Evolutionary conservation across 2,888 invertebrate genomes (phyloP).

Genomic region (Xylota sylvarum): DNA sequence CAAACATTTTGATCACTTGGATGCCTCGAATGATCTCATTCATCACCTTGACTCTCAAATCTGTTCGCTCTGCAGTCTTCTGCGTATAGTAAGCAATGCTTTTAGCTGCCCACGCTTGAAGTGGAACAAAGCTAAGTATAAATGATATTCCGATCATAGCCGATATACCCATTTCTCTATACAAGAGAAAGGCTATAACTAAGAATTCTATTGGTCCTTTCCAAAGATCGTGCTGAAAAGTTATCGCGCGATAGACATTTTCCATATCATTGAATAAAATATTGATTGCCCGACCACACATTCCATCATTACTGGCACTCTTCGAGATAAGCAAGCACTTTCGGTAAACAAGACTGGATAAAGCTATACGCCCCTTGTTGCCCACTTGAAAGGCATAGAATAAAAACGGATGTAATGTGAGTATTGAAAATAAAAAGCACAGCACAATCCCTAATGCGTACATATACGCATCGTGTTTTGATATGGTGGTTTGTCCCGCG

Average conservation of each 20-base stretch:
- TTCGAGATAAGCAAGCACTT: slow-evolving; percentile 90
- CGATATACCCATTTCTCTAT: slow-evolving; percentile 87
- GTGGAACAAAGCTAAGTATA: slow-evolving; percentile 90
- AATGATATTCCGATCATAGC: slow-evolving; percentile 90
- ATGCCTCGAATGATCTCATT: slow-evolving; percentile 94
- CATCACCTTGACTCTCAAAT: slow-evolving; percentile 94
- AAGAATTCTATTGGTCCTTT: slow-evolving; percentile 91
- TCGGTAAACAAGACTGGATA: slow-evolving; percentile 90
- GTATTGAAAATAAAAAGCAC: slow-evolving; percentile 86
- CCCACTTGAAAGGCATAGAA: slow-evolving; percentile 89
- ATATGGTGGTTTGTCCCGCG: slow-evolving; percentile 85
- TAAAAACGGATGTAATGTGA: slow-evolving; percentile 91
- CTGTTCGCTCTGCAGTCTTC: slow-evolving; percentile 92
- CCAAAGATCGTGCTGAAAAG: slow-evolving; percentile 96
- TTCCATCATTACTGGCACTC: slow-evolving; percentile 93
- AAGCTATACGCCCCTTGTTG: slow-evolving; percentile 89
- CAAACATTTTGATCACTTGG: slow-evolving; percentile 95
- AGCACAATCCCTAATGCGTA: slow-evolving; percentile 89
- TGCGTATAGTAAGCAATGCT: slow-evolving; percentile 88
- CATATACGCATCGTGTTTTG: slow-evolving; percentile 87
- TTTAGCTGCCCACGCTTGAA: slow-evolving; percentile 91
- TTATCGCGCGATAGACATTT: slow-evolving; percentile 94
- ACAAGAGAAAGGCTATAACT: slow-evolving; percentile 86
- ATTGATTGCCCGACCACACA: slow-evolving; percentile 92
- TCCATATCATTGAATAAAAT: slow-evolving; percentile 98